Percentiles rank a stretch among this genome's conserved stretches.
These are phyloP conservation scores for Galendromus occidentalis DNA, from an alignment of 1,140 invertebrate species.

Conservation along the genomic window DNA sequence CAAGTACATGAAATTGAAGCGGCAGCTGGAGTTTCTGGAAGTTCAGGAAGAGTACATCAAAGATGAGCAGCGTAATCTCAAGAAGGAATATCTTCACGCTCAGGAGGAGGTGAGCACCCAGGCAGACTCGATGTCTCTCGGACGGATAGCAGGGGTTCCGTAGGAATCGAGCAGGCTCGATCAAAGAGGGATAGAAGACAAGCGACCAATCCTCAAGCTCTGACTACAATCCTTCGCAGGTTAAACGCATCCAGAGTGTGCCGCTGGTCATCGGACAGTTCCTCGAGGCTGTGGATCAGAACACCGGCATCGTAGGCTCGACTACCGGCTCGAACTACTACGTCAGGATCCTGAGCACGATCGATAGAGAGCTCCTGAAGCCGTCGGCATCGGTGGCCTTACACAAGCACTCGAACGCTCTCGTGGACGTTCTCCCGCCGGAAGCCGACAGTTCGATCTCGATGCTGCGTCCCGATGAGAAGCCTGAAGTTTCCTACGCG, in stretches of 20 bases:
- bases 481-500: constrained; percentile 47
- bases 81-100: constrained; percentile 91
- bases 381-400: constrained; percentile 87
- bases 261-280: constrained; percentile 95
- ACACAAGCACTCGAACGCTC: constrained; percentile 92
- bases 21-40: constrained; percentile 83
- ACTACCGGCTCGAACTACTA: constrained; percentile 84
- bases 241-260: constrained; percentile 91
- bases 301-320: constrained; percentile 76
- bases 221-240: constrained; percentile 31
- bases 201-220: too few species aligned
- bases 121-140: not conserved
- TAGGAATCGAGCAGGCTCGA: too few species aligned
- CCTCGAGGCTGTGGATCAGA: constrained; percentile 90
- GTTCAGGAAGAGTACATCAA: constrained; percentile 98
- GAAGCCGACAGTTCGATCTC: constrained; percentile 95
- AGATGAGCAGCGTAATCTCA: constrained; percentile 89
- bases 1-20: constrained; percentile 52
- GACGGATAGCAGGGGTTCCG: too few species aligned
- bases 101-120: constrained; percentile 51
- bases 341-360: constrained; percentile 79
- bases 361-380: constrained; percentile 84
- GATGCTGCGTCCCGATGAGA: constrained; percentile 68
- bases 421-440: constrained; percentile 88
- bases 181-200: too few species aligned